These are phyloP conservation scores for Cacoxenus indagator DNA, from an alignment of 2,888 invertebrate genomes.

Conservation along the genomic window DNA sequence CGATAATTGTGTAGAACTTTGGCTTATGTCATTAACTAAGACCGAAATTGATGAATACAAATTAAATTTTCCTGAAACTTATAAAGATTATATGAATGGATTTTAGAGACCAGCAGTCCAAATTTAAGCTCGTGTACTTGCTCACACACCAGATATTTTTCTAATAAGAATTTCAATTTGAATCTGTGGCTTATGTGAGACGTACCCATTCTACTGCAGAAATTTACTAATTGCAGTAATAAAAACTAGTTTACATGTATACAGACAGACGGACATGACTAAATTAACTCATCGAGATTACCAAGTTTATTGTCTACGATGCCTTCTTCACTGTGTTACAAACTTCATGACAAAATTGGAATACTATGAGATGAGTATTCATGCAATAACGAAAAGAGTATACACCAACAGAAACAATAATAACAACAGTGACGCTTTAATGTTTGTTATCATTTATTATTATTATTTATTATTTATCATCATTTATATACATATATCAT, in stretches of 20 bases:
- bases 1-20: no score
- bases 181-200: no score
- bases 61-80: no score
- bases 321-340: not conserved
- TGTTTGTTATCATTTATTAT: constrained; percentile 5
- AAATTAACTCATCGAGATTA: not conserved
- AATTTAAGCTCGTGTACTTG: no score
- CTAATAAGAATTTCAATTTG: no score
- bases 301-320: not conserved
- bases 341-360: not conserved
- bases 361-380: not conserved
- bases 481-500: not conserved
- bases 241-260: not conserved
- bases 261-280: not conserved
- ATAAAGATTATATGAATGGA: no score
- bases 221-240: not conserved
- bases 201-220: no score
- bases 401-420: not conserved
- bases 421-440: not conserved
- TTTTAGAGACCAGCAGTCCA: no score
- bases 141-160: no score
- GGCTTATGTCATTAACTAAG: no score
- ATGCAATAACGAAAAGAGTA: not conserved
- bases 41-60: no score
- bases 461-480: constrained; percentile 15